Percentiles rank a stretch among this genome's conserved stretches.
Conservation (phyloP, 2,888 invertebrate genomes). For the Callimorpha dominula region DNA sequence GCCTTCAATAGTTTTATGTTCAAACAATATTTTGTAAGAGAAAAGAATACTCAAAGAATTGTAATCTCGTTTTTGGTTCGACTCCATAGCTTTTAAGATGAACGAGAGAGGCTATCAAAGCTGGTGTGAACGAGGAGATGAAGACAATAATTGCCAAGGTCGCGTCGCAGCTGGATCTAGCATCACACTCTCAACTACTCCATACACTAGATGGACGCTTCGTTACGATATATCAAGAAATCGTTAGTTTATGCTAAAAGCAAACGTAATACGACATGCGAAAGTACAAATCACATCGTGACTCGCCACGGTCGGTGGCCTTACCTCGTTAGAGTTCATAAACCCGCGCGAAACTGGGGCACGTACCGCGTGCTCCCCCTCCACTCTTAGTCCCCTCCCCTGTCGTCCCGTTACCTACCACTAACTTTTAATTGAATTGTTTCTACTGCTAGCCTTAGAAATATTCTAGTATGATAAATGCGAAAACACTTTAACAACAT, state of each 20-base stretch:
- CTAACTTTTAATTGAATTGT: slow-evolving; percentile 83
- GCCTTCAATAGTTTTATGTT: background rate
- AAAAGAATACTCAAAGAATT: background rate
- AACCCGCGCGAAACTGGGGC: slow-evolving; percentile 86
- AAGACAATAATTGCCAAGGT: slow-evolving; percentile 82
- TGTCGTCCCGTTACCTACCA: slow-evolving; percentile 78
- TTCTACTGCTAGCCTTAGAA: slow-evolving; percentile 68
- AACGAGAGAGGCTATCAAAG: slow-evolving; percentile 28
- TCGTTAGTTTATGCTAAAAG: slow-evolving; percentile 54
- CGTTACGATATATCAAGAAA: slow-evolving; percentile 78
- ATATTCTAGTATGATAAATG: slow-evolving; percentile 58
- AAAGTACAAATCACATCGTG: slow-evolving; percentile 71
- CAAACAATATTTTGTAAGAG: background rate
- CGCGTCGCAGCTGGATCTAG: slow-evolving; percentile 80
- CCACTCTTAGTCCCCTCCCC: slow-evolving; percentile 57
- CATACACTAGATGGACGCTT: slow-evolving; percentile 78
- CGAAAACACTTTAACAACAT: slow-evolving; percentile 47
- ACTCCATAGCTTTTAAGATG: slow-evolving; percentile 6
- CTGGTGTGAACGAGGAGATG: slow-evolving; percentile 57
- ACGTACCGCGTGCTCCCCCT: slow-evolving; percentile 79
- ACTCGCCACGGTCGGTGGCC: slow-evolving; percentile 82
- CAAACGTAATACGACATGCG: slow-evolving; percentile 52
- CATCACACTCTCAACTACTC: slow-evolving; percentile 79
- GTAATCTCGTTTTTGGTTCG: background rate
- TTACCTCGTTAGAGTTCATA: slow-evolving; percentile 87